phyloP scores from a whole-genome alignment of 1,140 invertebrate species.

The Proctacanthus coquilletti region DNA sequence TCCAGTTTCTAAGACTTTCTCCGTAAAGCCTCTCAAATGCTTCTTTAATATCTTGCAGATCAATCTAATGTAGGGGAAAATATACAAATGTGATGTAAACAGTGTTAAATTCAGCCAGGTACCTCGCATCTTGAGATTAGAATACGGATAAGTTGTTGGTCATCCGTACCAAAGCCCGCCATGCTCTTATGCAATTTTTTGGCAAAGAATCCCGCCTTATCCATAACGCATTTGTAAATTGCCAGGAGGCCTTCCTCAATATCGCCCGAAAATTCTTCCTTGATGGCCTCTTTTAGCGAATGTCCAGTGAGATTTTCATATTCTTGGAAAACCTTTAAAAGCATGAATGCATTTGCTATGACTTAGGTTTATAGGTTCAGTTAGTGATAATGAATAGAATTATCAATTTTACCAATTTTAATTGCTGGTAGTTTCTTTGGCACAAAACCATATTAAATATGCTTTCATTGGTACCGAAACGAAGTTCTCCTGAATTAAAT shows the following conservation, averaged over 20 bases:
- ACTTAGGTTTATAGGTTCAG: background rate
- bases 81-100: background rate
- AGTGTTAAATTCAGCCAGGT: conserved; percentile 4
- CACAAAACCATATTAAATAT: conserved; percentile 71
- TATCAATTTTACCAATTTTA: conserved; percentile 41
- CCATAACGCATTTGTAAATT: conserved; percentile 62
- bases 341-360: background rate
- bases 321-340: conserved; percentile 51
- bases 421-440: conserved; percentile 56
- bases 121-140: conserved; percentile 68
- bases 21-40: conserved; percentile 63
- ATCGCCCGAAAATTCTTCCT: conserved; percentile 82
- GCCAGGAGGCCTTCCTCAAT: conserved; percentile 65
- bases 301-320: conserved; percentile 65
- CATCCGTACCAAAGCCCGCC: conserved; percentile 73
- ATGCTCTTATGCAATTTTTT: conserved; percentile 75
- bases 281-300: conserved; percentile 66
- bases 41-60: conserved; percentile 71
- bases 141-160: conserved; percentile 71
- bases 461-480: conserved; percentile 74
- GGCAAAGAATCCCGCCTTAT: conserved; percentile 79
- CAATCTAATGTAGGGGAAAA: conserved; percentile 46
- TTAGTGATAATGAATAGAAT: no score
- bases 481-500: conserved; percentile 59
- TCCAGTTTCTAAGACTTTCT: conserved; percentile 61